Percentiles rank a stretch among this genome's conserved stretches.
Evolutionary conservation across 2,888 invertebrate species (phyloP).

Genomic region (Leptinotarsa haldemani): DNA sequence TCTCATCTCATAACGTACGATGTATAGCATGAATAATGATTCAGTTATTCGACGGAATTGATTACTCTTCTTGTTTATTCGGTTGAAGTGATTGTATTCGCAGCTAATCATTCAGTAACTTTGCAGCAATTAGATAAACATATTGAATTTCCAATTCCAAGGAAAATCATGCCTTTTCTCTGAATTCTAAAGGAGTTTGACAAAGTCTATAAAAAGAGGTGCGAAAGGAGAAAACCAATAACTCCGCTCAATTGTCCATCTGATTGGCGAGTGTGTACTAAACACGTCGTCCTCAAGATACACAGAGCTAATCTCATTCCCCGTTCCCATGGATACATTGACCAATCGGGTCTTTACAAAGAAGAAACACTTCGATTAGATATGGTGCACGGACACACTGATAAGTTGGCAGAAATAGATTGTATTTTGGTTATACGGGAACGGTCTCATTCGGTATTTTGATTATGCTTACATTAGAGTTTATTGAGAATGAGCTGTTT

Average conservation of each 20-base stretch:
- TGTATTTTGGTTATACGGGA: not conserved
- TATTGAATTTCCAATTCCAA: too few species aligned
- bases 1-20: too few species aligned
- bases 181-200: too few species aligned
- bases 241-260: slow-evolving; percentile 4
- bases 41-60: too few species aligned
- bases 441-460: not conserved
- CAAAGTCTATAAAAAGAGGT: not conserved
- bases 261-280: slow-evolving; percentile 17
- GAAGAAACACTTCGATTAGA: slow-evolving; percentile 18
- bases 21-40: too few species aligned
- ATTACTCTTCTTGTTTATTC: too few species aligned
- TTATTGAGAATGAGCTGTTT: too few species aligned
- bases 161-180: too few species aligned
- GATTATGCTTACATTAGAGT: too few species aligned
- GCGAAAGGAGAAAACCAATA: slow-evolving; percentile 6
- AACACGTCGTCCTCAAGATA: not conserved
- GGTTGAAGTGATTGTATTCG: too few species aligned
- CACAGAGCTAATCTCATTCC: slow-evolving; percentile 14
- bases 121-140: too few species aligned
- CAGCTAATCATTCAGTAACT: too few species aligned
- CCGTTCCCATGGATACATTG: slow-evolving; percentile 16
- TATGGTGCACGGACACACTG: not conserved
- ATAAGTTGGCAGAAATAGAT: slow-evolving; percentile 9
- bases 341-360: slow-evolving; percentile 7